Conservation (phyloP, 2,888 invertebrate genomes). For the Sacculina carcini region DNA sequence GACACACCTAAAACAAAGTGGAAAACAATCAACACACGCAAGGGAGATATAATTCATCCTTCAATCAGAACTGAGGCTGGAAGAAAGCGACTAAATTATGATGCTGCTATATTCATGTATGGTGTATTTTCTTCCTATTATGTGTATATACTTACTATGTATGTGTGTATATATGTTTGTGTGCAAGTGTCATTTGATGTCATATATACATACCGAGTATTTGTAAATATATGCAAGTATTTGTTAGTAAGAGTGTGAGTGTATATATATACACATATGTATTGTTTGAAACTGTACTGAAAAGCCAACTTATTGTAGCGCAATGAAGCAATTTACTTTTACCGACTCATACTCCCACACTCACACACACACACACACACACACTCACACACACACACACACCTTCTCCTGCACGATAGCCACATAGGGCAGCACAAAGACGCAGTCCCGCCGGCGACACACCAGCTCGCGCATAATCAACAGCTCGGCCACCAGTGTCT, state of each 20-base stretch:
- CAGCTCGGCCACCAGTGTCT: conserved; percentile 87
- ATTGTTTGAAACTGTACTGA: no score
- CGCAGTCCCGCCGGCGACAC: conserved; percentile 47
- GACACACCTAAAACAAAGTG: no score
- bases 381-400: conserved; percentile 8
- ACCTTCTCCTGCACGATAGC: conserved; percentile 95
- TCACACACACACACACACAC: neutral
- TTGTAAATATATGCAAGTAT: neutral
- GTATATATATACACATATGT: no score
- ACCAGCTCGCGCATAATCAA: conserved; percentile 64
- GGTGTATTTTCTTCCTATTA: no score
- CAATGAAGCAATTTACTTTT: neutral
- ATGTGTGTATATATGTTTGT: neutral
- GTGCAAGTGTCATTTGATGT: no score
- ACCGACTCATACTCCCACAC: neutral
- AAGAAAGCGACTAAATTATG: no score
- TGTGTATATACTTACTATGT: neutral
- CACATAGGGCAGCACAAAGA: conserved; percentile 79
- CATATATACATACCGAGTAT: no score
- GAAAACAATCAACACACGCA: no score
- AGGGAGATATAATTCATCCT: no score
- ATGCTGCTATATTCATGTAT: no score
- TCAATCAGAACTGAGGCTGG: no score
- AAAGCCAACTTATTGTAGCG: neutral
- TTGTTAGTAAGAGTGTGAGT: neutral